These are phyloP conservation scores for Drosophila bunnanda DNA, from an alignment of 2,888 invertebrate species.

Conservation along the genomic window DNA sequence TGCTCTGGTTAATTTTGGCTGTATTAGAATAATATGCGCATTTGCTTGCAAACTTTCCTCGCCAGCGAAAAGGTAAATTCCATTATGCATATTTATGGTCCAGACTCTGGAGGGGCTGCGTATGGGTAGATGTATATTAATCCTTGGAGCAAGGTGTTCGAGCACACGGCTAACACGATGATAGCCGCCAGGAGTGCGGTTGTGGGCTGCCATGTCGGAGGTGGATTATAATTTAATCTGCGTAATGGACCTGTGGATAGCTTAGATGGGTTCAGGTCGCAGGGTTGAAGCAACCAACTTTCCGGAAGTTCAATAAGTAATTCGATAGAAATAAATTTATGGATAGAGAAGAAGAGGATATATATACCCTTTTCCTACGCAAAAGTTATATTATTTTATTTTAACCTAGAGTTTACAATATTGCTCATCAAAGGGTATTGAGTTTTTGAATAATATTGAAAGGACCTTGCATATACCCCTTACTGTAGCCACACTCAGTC, in stretches of 20 bases:
- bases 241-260: slow-evolving; percentile 30
- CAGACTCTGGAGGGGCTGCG: slow-evolving; percentile 26
- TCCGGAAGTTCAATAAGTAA: slow-evolving; percentile 14
- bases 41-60: slow-evolving; percentile 80
- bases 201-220: slow-evolving; percentile 17
- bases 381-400: too few species aligned
- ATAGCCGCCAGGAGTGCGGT: slow-evolving; percentile 11
- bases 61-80: slow-evolving; percentile 67
- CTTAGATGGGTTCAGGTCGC: slow-evolving; percentile 4
- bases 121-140: slow-evolving; percentile 22
- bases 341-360: not conserved
- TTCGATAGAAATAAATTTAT: not conserved
- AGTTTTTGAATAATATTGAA: not conserved
- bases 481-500: not conserved
- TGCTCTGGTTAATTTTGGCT: slow-evolving; percentile 59
- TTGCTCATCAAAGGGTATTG: not conserved
- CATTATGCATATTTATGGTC: slow-evolving; percentile 77
- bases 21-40: slow-evolving; percentile 78
- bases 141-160: slow-evolving; percentile 38
- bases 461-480: not conserved
- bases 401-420: too few species aligned
- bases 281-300: slow-evolving; percentile 1
- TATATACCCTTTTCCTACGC: too few species aligned
- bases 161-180: slow-evolving; percentile 43
- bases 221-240: slow-evolving; percentile 45